Evolutionary conservation across 2,797 vertebrate species (phyloP).

Genomic region (Brotula barbata): DNA sequence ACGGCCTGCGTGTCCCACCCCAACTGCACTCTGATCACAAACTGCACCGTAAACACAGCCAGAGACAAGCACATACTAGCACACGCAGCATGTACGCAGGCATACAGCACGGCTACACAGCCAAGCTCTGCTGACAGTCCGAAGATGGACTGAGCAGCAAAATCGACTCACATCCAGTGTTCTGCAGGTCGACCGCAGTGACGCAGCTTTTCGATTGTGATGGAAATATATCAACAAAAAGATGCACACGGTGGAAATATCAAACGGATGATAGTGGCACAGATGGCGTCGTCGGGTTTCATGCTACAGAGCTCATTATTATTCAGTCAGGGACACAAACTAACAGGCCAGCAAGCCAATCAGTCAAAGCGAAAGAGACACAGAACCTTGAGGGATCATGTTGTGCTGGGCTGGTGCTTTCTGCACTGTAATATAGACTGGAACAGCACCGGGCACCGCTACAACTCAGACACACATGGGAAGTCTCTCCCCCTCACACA

Average conservation of each 20-base stretch:
- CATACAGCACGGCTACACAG: conserved; percentile 13
- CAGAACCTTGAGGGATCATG: conserved; percentile 48
- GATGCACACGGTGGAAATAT: conserved; percentile 12
- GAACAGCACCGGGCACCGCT: conserved; percentile 20
- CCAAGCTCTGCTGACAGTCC: conserved; percentile 33
- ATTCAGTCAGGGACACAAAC: conserved; percentile 16
- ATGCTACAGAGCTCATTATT: conserved; percentile 11
- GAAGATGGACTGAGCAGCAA: conserved; percentile 13
- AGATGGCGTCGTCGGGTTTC: background rate
- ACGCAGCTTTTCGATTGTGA: conserved; percentile 10
- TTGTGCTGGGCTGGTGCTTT: conserved; percentile 67
- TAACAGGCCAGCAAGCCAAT: conserved; percentile 13
- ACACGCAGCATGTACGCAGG: conserved; percentile 19
- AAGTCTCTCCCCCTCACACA: conserved; percentile 50
- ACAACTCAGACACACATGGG: conserved; percentile 38
- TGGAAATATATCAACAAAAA: conserved; percentile 12
- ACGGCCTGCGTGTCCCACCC: conserved; percentile 20
- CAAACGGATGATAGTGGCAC: background rate
- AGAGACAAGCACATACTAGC: conserved; percentile 28
- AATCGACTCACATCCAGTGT: conserved; percentile 15
- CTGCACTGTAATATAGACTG: conserved; percentile 50
- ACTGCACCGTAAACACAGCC: conserved; percentile 45
- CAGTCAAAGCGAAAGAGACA: conserved; percentile 35
- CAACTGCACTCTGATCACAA: conserved; percentile 53
- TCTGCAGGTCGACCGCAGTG: conserved; percentile 23